Base-by-base conservation (phyloP, 2,113 vertebrate species). In the Pterocles orientalis region DNA sequence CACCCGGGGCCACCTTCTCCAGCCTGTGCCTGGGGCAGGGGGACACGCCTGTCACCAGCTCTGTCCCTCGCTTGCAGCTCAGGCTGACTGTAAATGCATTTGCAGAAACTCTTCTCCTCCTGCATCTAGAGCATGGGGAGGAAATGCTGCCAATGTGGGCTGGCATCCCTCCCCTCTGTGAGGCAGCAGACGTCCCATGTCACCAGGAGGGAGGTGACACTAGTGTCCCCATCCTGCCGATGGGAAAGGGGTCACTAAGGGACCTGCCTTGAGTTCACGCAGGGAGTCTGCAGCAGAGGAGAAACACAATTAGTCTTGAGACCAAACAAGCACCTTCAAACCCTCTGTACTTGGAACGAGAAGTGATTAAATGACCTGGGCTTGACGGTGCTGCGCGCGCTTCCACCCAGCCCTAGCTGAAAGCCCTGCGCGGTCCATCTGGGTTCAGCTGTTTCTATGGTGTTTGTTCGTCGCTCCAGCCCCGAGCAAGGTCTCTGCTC, bases 381-480 rank as follows among this genome's bases (percentile, higher is more conserved):
- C 78, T 66, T 47, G 50, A 14, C 20, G 1, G 62, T 21, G 53
- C 47, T 85, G 24, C 28, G 24, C 23, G 25, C 64, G 39, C 66
- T 57, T 25, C 61, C 68, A 48, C 34, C 34, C 13, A 66, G 65
- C 60, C 60, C 58, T 85, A 43, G 78, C 90, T 60, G 56, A 50
- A 33, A 93, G 94, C 92, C 76, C 39, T 36, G 34, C 3, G 64
- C 19, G 17, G 75, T 73, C 82, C 86, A 85, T 34, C 70, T 50
- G 70, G 75, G 58, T 91, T 91, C 96, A 89, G 80, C 73, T 53
- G 53, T 90, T 92, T 91, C 90, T 77, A 58, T 78, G 20, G 33
- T 66, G 61, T 86, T 81, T 18, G 39, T 81, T 75, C 39, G 88
- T 51, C 13, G 7, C 48, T 58, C 66, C 82, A 50, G 71, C 76